These are phyloP conservation scores for Hydriomena furcata DNA, from an alignment of 2,888 invertebrate genomes.

Conservation along the genomic window DNA sequence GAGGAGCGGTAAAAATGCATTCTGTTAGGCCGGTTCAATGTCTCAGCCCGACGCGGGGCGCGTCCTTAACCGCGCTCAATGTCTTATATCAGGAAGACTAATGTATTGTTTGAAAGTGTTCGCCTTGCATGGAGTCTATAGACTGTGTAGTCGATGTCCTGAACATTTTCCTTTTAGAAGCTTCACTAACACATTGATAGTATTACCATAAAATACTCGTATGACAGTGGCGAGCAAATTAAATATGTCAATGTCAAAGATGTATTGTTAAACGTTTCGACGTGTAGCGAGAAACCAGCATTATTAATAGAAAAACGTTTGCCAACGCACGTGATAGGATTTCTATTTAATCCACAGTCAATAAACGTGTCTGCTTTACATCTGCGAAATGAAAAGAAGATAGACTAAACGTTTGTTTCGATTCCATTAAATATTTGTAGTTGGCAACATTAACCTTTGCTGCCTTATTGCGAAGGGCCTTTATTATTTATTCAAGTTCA, in stretches of 20 bases:
- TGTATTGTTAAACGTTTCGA: conserved; percentile 5
- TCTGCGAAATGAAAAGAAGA: conserved; percentile 31
- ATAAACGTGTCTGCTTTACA: conserved; percentile 35
- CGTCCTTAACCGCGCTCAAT: too few species aligned
- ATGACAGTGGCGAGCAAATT: conserved; percentile 6
- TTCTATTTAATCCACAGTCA: conserved; percentile 33
- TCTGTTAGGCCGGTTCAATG: too few species aligned
- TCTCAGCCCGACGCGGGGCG: too few species aligned
- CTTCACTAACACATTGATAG: too few species aligned
- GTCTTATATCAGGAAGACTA: too few species aligned
- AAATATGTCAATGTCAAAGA: conserved; percentile 27
- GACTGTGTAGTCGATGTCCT: too few species aligned
- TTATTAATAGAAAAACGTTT: conserved; percentile 21
- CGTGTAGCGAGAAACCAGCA: conserved; percentile 6
- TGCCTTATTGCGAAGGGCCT: conserved; percentile 16
- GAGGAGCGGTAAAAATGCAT: too few species aligned
- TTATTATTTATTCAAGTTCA: conserved; percentile 25
- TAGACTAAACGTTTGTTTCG: conserved; percentile 31
- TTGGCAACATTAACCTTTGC: conserved; percentile 21
- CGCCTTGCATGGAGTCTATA: too few species aligned
- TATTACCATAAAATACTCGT: conserved; percentile 13
- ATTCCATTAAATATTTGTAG: conserved; percentile 32
- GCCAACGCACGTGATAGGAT: conserved; percentile 20
- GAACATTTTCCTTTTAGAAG: neutral
- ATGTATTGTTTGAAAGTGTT: too few species aligned